These are phyloP conservation scores for Caenorhabditis sp. DNA, from an alignment of 2,888 invertebrate species.

Conservation along the genomic window DNA sequence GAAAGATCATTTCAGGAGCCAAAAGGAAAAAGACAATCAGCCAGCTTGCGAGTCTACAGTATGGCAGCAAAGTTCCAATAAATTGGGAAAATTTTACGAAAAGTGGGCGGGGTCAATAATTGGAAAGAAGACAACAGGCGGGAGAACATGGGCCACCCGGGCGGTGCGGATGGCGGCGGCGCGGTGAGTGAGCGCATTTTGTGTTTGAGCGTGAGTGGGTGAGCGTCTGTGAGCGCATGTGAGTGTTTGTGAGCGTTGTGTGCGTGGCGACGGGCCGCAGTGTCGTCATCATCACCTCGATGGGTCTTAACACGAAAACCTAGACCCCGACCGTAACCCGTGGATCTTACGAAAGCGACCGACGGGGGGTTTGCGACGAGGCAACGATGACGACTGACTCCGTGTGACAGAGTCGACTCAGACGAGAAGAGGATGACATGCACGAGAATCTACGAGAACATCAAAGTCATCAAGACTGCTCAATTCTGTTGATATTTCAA, in stretches of 20 bases:
- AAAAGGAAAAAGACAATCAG: too few species aligned
- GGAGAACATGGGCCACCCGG: slow-evolving; percentile 39
- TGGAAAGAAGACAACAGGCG: not conserved
- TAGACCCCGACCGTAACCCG: too few species aligned
- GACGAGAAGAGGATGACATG: too few species aligned
- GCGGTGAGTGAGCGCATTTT: slow-evolving; percentile 37
- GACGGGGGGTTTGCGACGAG: too few species aligned
- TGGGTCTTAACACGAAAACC: slow-evolving; percentile 8
- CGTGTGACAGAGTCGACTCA: too few species aligned
- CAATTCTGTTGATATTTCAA: too few species aligned
- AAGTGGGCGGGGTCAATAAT: not conserved
- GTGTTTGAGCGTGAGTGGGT: slow-evolving; percentile 44
- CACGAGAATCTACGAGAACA: too few species aligned
- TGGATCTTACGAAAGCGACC: too few species aligned
- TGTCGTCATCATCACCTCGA: slow-evolving; percentile 28
- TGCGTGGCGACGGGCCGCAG: slow-evolving; percentile 46
- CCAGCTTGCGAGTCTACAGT: too few species aligned
- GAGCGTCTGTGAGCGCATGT: slow-evolving; percentile 47
- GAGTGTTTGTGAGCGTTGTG: slow-evolving; percentile 44
- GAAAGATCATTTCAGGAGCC: not conserved
- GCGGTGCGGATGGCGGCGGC: slow-evolving; percentile 50
- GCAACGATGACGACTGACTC: too few species aligned
- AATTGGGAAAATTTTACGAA: not conserved
- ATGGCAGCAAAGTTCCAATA: too few species aligned
- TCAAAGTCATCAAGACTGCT: too few species aligned